Percentiles rank a stretch among this genome's conserved stretches.
Evolutionary conservation across 2,113 vertebrate genomes (phyloP).

Genomic region (Syngnathus floridae): DNA sequence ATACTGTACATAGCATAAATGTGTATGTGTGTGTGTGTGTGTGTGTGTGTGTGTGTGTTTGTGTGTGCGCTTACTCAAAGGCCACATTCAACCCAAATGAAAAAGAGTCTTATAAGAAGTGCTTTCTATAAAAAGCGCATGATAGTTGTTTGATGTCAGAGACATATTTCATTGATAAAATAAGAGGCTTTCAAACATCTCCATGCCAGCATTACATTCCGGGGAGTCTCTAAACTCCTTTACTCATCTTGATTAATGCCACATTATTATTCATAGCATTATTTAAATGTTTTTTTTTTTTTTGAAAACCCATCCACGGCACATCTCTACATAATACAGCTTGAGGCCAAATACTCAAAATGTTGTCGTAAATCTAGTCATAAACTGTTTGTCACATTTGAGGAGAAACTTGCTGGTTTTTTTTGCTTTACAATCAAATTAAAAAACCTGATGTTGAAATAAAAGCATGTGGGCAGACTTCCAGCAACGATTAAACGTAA

Average conservation of each 20-base stretch:
- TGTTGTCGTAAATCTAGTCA: not conserved
- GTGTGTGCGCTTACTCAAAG: too few species aligned
- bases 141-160: not conserved
- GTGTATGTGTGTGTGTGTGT: too few species aligned
- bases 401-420: not conserved
- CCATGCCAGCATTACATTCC: not conserved
- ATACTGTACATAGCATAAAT: too few species aligned
- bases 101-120: too few species aligned
- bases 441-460: not conserved
- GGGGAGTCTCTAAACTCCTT: not conserved
- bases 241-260: not conserved
- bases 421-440: not conserved
- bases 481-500: not conserved
- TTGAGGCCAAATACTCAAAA: not conserved
- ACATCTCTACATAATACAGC: not conserved
- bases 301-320: not conserved
- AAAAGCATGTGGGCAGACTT: not conserved
- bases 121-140: not conserved
- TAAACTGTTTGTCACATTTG: not conserved
- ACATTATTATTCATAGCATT: not conserved
- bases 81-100: too few species aligned
- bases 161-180: not conserved
- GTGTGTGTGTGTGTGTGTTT: too few species aligned
- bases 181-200: not conserved
- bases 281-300: too few species aligned